phyloP scores from a whole-genome alignment of 2,888 invertebrate species.

The Microctonus aethiopoides region DNA sequence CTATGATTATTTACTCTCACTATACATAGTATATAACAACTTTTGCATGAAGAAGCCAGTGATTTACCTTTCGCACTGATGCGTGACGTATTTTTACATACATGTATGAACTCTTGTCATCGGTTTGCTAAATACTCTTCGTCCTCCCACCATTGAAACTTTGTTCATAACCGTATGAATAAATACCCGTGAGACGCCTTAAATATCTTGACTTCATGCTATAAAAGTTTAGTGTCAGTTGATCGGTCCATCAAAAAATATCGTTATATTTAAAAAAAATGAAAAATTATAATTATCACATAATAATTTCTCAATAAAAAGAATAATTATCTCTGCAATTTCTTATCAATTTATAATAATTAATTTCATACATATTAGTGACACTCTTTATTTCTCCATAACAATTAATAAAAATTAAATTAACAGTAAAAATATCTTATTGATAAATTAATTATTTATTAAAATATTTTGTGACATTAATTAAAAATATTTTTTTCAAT shows the following conservation, averaged over 20 bases:
- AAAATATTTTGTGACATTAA: no score
- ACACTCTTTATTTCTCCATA: no score
- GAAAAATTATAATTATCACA: not conserved
- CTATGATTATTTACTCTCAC: constrained; percentile 11
- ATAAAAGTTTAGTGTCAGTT: not conserved
- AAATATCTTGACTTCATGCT: not conserved
- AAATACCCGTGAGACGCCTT: not conserved
- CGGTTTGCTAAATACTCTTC: not conserved
- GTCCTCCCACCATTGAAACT: constrained; percentile 2
- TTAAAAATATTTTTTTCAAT: no score
- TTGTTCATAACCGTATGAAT: not conserved
- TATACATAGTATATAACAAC: not conserved
- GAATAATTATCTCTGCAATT: no score
- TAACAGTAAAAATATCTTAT: no score
- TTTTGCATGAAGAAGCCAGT: constrained; percentile 3
- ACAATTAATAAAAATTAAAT: no score
- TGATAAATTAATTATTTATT: no score
- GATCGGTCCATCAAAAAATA: not conserved
- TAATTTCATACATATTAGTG: not conserved
- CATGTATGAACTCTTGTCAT: constrained; percentile 10
- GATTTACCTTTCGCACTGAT: not conserved
- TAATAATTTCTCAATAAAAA: not conserved
- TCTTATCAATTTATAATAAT: no score
- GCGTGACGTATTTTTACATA: not conserved
- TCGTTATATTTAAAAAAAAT: not conserved